A percentile compares a stretch with the other conserved stretches of the same genome.
phyloP scores from a whole-genome alignment of 2,797 vertebrate genomes.

The Pampus argenteus region DNA sequence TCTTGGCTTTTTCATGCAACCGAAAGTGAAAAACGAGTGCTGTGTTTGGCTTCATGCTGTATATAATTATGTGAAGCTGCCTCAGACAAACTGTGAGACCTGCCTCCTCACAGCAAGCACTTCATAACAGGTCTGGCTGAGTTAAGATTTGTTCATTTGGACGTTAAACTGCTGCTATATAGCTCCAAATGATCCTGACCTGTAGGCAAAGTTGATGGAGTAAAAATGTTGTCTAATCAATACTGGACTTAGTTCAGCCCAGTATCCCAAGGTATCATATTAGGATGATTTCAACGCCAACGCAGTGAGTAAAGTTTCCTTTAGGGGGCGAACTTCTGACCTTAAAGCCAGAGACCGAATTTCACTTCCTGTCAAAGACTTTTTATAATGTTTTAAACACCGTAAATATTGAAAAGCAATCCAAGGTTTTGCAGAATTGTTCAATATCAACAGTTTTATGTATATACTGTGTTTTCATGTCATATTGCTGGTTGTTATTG shows the following conservation, averaged over 20 bases:
- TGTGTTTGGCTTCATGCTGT: conserved; percentile 10
- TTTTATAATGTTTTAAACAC: neutral
- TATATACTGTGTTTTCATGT: neutral
- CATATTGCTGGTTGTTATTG: conserved; percentile 1
- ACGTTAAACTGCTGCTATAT: neutral
- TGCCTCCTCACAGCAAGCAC: conserved; percentile 29
- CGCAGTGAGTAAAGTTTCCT: neutral
- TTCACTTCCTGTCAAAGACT: neutral
- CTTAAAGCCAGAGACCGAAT: neutral
- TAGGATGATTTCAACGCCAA: neutral
- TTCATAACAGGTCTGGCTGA: conserved; percentile 36
- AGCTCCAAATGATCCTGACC: neutral
- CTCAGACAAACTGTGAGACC: conserved; percentile 23
- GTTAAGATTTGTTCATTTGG: conserved; percentile 16
- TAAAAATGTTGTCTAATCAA: conserved; percentile 25
- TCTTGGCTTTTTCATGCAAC: neutral
- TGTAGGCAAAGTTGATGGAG: neutral
- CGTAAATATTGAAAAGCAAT: neutral
- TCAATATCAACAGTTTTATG: conserved; percentile 3
- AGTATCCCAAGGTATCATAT: neutral
- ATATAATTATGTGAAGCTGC: conserved; percentile 28
- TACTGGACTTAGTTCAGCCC: neutral
- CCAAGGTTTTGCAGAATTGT: conserved; percentile 1
- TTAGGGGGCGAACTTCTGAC: neutral
- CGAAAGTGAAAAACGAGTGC: neutral